Percentiles rank a stretch among this genome's conserved stretches.
Evolutionary conservation across 2,113 vertebrate genomes (phyloP).

Genomic region (Petroica traversi): DNA sequence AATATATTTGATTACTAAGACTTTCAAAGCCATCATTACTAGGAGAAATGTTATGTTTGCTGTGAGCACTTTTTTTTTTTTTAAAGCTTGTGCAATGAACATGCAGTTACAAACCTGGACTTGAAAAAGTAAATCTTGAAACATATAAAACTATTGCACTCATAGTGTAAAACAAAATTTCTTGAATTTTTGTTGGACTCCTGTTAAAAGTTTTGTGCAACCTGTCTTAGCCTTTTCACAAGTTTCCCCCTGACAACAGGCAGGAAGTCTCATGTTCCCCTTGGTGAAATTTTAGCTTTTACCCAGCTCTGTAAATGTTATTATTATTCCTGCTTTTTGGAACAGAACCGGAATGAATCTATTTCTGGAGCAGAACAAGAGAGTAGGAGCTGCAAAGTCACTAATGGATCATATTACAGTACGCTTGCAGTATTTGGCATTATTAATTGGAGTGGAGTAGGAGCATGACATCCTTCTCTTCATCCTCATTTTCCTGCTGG

Average conservation of each 20-base stretch:
- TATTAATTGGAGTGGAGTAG: background rate
- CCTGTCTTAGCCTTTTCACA: background rate
- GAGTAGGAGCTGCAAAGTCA: background rate
- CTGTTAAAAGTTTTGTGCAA: background rate
- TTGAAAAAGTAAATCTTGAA: background rate
- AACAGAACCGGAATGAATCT: slow-evolving; percentile 1
- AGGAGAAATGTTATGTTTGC: background rate
- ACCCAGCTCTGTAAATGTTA: background rate
- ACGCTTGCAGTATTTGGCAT: background rate
- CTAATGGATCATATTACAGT: slow-evolving; percentile 10
- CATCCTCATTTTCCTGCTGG: background rate
- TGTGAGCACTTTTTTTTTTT: background rate
- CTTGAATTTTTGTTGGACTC: background rate
- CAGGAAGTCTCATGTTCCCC: background rate
- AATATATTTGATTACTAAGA: background rate
- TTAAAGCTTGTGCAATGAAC: background rate
- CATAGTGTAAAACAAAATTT: background rate
- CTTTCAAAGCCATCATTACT: background rate
- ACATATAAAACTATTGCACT: background rate
- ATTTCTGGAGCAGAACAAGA: background rate
- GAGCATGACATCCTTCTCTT: slow-evolving; percentile 2
- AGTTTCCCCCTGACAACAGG: background rate
- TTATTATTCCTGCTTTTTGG: background rate
- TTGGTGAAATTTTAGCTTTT: background rate
- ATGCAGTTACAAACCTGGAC: background rate